Conservation (phyloP, 2,113 vertebrate genomes). For the Xerus inauris region DNA sequence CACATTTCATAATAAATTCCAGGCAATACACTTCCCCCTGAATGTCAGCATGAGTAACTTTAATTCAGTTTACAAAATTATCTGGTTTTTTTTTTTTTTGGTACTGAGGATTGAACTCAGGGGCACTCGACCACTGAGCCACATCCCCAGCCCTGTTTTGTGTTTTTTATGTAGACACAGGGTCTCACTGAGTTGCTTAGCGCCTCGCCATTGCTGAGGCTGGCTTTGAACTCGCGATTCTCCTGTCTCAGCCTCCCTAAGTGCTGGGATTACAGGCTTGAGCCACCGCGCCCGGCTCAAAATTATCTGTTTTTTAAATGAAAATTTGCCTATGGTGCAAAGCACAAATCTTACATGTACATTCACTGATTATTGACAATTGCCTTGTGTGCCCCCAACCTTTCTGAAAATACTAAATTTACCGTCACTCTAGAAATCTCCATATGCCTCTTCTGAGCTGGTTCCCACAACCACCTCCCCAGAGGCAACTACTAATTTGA, state of each 20-base stretch:
- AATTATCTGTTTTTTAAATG: background rate
- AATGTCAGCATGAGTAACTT: background rate
- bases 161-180: too few relatives aligned
- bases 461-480: background rate
- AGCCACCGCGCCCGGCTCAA: too few relatives aligned
- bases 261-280: too few relatives aligned
- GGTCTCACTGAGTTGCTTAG: too few relatives aligned
- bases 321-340: background rate
- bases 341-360: background rate
- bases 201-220: too few relatives aligned
- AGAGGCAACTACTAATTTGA: background rate
- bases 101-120: too few relatives aligned
- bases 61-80: background rate
- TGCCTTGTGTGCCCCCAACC: background rate
- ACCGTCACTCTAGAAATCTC: background rate
- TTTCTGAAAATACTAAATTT: background rate
- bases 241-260: too few relatives aligned
- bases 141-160: too few relatives aligned
- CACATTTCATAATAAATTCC: background rate
- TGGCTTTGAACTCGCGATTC: too few relatives aligned
- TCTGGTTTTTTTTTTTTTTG: too few relatives aligned
- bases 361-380: background rate
- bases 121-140: too few relatives aligned
- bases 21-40: background rate
- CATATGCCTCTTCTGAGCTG: background rate